These are phyloP conservation scores for Peromyscus leucopus DNA, from an alignment of 2,113 vertebrate species.

Conservation along the genomic window DNA sequence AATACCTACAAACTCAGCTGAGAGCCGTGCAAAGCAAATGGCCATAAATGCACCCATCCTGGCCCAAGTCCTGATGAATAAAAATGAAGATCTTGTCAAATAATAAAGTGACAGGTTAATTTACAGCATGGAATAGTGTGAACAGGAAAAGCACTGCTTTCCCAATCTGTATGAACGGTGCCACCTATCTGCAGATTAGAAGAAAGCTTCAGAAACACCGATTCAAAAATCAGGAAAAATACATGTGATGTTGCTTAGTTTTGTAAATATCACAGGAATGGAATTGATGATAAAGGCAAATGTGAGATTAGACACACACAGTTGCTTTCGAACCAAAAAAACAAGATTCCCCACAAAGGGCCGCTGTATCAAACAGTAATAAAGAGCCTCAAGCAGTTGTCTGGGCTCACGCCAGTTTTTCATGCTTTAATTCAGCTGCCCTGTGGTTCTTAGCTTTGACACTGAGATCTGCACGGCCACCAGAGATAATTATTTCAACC, in stretches of 20 bases:
- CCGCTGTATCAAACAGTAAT: constrained; percentile 93
- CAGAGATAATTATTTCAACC: constrained; percentile 95
- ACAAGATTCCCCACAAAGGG: constrained; percentile 93
- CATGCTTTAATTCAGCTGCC: constrained; percentile 93
- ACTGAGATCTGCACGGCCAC: constrained; percentile 92
- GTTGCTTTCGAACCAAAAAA: constrained; percentile 90
- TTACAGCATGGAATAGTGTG: constrained; percentile 90
- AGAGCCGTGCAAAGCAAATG: constrained; percentile 91
- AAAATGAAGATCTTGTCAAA: constrained; percentile 96
- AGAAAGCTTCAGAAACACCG: constrained; percentile 87
- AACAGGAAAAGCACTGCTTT: constrained; percentile 85
- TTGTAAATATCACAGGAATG: constrained; percentile 93
- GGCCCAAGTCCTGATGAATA: constrained; percentile 93
- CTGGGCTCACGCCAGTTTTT: constrained; percentile 95
- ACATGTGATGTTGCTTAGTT: constrained; percentile 90
- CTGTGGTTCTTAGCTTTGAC: constrained; percentile 92
- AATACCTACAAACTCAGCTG: constrained; percentile 93
- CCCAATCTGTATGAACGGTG: constrained; percentile 96
- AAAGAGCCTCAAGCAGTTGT: constrained; percentile 95
- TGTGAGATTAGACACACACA: constrained; percentile 93
- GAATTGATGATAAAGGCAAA: constrained; percentile 94
- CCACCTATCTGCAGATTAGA: constrained; percentile 96
- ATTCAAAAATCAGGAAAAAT: constrained; percentile 88
- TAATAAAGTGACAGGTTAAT: constrained; percentile 96
- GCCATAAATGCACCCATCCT: constrained; percentile 91